Evolutionary conservation across 2,113 vertebrate genomes (phyloP).

Genomic region (Cynoglossus semilaevis): DNA sequence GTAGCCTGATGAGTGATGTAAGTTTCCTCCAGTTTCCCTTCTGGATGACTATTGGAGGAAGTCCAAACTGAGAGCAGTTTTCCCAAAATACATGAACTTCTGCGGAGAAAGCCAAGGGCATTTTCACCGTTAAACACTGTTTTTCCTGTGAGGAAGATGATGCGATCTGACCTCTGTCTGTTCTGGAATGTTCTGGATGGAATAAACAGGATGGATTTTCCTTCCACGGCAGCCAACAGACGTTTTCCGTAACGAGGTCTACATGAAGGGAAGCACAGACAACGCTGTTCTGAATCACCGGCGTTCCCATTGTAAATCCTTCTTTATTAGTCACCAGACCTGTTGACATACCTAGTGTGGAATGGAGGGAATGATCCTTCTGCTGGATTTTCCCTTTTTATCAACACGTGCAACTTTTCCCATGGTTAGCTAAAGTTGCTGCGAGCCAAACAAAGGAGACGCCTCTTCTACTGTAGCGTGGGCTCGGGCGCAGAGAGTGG

Average conservation of each 20-base stretch:
- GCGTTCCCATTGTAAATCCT: neutral
- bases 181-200: conserved; percentile 37
- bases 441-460: too few species aligned
- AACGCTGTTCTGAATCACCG: neutral
- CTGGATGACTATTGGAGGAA: too few species aligned
- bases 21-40: too few species aligned
- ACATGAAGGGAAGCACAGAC: neutral
- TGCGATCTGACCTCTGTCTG: conserved; percentile 35
- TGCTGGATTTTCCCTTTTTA: neutral
- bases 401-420: neutral
- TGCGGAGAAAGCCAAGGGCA: conserved; percentile 13
- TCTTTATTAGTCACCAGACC: neutral
- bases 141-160: conserved; percentile 42
- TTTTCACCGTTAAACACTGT: conserved; percentile 35
- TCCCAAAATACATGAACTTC: neutral
- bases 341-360: neutral
- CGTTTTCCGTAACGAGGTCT: neutral
- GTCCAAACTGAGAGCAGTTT: too few species aligned
- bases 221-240: conserved; percentile 5
- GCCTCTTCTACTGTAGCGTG: too few species aligned
- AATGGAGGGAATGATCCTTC: neutral
- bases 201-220: conserved; percentile 60
- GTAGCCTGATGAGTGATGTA: too few species aligned
- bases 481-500: too few species aligned
- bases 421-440: too few species aligned